Percentiles rank a stretch among this genome's conserved stretches.
Conservation (phyloP, 2,113 vertebrate genomes). For the Aphyosemion australe region DNA sequence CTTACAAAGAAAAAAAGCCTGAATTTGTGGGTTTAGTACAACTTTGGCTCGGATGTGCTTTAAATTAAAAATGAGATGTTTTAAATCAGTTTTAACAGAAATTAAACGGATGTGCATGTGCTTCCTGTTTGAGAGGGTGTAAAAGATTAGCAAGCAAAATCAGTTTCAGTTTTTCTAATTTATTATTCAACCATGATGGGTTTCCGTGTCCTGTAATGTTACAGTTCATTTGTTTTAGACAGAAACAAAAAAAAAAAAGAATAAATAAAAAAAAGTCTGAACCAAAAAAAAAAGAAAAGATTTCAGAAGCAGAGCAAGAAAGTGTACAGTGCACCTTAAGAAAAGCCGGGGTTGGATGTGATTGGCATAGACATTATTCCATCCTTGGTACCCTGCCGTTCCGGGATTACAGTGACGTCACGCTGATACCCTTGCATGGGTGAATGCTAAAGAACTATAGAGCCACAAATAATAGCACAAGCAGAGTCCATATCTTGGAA, state of each 20-base stretch:
- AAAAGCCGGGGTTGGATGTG: slow-evolving; percentile 81
- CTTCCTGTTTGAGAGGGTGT: too few relatives aligned
- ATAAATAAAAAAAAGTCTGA: too few relatives aligned
- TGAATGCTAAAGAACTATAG: slow-evolving; percentile 90
- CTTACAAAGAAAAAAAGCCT: background rate
- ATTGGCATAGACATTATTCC: slow-evolving; percentile 87
- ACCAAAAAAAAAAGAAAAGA: background rate
- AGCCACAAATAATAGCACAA: slow-evolving; percentile 93
- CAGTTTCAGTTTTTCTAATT: background rate
- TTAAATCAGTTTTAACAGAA: too few relatives aligned
- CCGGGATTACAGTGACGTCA: slow-evolving; percentile 97
- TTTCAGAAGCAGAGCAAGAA: slow-evolving; percentile 55
- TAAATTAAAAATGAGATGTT: too few relatives aligned
- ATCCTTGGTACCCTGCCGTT: slow-evolving; percentile 82
- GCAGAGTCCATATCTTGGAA: slow-evolving; percentile 86
- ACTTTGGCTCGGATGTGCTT: too few relatives aligned
- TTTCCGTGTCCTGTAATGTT: slow-evolving; percentile 9
- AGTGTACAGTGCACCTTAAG: slow-evolving; percentile 80
- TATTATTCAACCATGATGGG: slow-evolving; percentile 25
- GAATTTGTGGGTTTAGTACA: too few relatives aligned
- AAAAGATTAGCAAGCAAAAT: background rate
- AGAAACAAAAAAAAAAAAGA: background rate
- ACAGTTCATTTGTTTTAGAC: slow-evolving; percentile 18
- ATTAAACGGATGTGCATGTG: too few relatives aligned
- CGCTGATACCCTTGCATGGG: slow-evolving; percentile 89